Percentiles rank a stretch among this genome's conserved stretches.
Conservation (phyloP, 2,113 vertebrate genomes). For the Crotophaga sulcirostris region DNA sequence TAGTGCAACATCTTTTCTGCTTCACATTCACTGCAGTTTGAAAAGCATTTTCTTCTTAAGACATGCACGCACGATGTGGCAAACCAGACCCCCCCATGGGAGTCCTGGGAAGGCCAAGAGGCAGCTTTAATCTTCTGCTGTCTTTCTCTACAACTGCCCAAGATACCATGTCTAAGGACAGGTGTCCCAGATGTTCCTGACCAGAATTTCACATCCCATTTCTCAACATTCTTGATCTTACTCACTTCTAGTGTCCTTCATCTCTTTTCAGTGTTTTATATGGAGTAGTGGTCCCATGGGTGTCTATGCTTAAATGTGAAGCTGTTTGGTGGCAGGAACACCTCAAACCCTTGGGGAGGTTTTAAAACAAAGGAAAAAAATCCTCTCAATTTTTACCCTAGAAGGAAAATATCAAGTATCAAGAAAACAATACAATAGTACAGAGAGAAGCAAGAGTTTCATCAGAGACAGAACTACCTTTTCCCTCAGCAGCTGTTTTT, state of each 20-base stretch:
- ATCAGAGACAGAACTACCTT: background rate
- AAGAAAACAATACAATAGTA: background rate
- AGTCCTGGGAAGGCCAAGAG: background rate
- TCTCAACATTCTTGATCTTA: background rate
- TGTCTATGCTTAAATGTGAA: background rate
- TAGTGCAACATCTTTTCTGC: background rate
- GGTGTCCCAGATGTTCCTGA: background rate
- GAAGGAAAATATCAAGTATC: background rate
- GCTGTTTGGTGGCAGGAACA: background rate
- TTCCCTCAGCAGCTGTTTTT: background rate
- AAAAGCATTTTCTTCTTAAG: background rate
- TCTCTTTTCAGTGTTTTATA: background rate
- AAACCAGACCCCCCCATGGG: background rate
- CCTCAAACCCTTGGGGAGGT: background rate
- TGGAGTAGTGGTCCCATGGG: background rate
- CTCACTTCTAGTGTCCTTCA: background rate
- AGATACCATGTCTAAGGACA: background rate
- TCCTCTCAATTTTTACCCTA: rapidly evolving
- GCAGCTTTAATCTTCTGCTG: background rate
- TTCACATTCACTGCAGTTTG: background rate
- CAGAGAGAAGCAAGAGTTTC: background rate
- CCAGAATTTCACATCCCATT: background rate
- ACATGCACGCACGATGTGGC: background rate
- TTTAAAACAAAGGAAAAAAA: background rate
- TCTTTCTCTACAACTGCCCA: background rate